phyloP scores from a whole-genome alignment of 2,113 vertebrate species.

The Paramisgurnus dabryanus region DNA sequence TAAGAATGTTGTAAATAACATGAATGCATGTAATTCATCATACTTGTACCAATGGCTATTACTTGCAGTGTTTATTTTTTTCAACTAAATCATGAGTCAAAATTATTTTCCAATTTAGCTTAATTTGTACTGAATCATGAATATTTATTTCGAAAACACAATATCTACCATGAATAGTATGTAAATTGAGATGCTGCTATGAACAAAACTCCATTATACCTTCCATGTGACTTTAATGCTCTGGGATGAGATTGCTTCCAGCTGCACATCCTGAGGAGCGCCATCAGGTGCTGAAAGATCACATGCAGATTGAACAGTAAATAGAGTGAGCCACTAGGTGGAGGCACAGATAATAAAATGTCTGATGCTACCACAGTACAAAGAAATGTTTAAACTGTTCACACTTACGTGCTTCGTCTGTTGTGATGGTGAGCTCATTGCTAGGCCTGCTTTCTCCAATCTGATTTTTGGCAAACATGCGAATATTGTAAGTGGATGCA shows the following conservation, averaged over 20 bases:
- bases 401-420: slow-evolving; percentile 91
- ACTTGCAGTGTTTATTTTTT: too few relatives aligned
- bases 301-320: slow-evolving; percentile 19
- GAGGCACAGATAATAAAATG: slow-evolving; percentile 53
- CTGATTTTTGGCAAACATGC: slow-evolving; percentile 98
- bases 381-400: too few relatives aligned
- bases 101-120: too few relatives aligned
- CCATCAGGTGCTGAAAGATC: slow-evolving; percentile 88
- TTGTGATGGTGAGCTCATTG: slow-evolving; percentile 98
- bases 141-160: not conserved
- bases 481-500: slow-evolving; percentile 99
- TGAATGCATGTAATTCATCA: not conserved
- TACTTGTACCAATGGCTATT: too few relatives aligned
- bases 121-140: too few relatives aligned
- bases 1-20: not conserved
- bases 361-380: not conserved
- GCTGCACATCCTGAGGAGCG: slow-evolving; percentile 91
- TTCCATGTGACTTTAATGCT: slow-evolving; percentile 98
- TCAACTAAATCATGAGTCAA: too few relatives aligned
- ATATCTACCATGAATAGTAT: not conserved
- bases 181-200: not conserved
- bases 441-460: slow-evolving; percentile 98
- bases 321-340: slow-evolving; percentile 61
- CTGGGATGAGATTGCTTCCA: slow-evolving; percentile 95
- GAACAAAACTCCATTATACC: slow-evolving; percentile 70